These are phyloP conservation scores for Arctia plantaginis DNA, from an alignment of 2,888 invertebrate genomes.

Conservation along the genomic window DNA sequence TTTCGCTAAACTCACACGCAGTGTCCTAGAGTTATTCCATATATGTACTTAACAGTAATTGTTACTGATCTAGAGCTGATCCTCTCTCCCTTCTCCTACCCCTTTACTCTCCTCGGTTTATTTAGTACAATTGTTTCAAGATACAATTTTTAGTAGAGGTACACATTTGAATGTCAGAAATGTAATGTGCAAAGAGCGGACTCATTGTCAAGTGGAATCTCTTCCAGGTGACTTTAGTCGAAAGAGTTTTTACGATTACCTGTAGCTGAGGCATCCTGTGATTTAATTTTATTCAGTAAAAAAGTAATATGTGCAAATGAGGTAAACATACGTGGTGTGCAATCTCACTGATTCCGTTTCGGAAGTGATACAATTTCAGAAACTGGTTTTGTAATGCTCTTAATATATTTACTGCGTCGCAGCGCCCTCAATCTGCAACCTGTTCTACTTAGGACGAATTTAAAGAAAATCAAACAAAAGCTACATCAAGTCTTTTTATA, in stretches of 20 bases:
- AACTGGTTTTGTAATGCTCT: constrained; percentile 8
- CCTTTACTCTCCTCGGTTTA: neutral
- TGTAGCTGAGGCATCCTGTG: neutral
- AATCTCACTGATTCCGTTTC: constrained; percentile 2
- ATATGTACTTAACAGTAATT: neutral
- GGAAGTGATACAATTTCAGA: constrained; percentile 2
- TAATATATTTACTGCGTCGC: neutral
- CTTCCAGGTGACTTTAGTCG: neutral
- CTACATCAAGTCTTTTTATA: neutral
- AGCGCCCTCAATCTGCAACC: neutral
- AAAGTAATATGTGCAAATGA: neutral
- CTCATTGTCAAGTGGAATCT: neutral
- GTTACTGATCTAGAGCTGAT: neutral
- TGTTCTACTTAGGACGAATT: neutral
- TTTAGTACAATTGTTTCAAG: too few relatives aligned
- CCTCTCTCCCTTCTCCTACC: neutral
- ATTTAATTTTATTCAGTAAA: neutral
- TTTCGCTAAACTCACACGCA: neutral
- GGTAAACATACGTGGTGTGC: constrained; percentile 7
- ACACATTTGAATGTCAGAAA: neutral
- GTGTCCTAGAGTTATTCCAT: neutral
- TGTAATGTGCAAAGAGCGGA: too few relatives aligned
- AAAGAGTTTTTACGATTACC: neutral
- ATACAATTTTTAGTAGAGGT: too few relatives aligned
- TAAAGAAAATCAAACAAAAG: neutral